Base-by-base conservation (phyloP, 2,888 invertebrate genomes). In the Orgyia antiqua region DNA sequence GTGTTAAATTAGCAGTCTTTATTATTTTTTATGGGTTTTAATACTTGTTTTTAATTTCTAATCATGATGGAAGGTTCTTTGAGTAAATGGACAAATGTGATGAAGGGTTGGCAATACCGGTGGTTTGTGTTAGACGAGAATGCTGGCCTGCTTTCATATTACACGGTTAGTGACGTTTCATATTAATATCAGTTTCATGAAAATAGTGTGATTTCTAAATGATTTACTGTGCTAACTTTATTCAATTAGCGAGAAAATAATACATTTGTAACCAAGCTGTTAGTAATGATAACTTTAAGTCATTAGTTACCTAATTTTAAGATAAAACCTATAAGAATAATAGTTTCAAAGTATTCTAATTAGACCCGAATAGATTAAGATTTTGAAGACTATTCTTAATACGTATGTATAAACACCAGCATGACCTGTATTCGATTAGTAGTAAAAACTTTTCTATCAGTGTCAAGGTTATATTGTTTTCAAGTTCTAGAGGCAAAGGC, bases 121-220 rank as follows among this genome's bases (percentile, higher is more conserved):
- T 99, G 98, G 97, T 99, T 99, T 87, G 98, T 99, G 59, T 87
- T 99, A 59, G 98, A 99, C 86, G 97, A 98, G 79, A 96, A 95
- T 82, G 95, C 96, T 55, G 98, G 98, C 30, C 89, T 98, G 41
- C 89, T 99, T 37, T 96, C 98, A 4, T 99, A 99, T 83, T 99
- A 98, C 73, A 99, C 99, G 77, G 98, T 98, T 87, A 90, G 94
- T 89, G 83, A 79, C 83, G 71, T 80, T 68, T 61, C 38, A 41
- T 36, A 40, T 39, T 40, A 44, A 41, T 39, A 49, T 10, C n/a
- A 34, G 30, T 41, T 36, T 10, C 34, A 27, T 36, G 24, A 30
- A 27, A 26, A 27, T 20, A 24, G 21, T 33, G 18, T 29, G 18
- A 34, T 43, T 51, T 39, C 19, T 45, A 27, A 18, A 26, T 27